These are phyloP conservation scores for Myotis davidii DNA, from an alignment of 2,113 vertebrate genomes.

Conservation along the genomic window DNA sequence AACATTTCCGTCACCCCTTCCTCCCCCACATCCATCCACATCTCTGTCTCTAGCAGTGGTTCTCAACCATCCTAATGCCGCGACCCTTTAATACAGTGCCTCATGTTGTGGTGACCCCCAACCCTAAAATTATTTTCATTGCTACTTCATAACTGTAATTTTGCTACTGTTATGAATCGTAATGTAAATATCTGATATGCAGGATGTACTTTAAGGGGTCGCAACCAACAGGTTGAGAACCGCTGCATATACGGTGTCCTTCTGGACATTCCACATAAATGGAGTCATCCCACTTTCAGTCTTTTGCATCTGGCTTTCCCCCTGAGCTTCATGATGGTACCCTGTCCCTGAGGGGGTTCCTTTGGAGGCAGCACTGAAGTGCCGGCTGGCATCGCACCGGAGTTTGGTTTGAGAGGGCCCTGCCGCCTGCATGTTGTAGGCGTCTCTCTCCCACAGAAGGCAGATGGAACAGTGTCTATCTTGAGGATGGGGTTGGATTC, in stretches of 20 bases:
- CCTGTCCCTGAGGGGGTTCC: accelerated
- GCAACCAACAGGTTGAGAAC: too few relatives aligned
- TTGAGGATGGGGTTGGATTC: not conserved
- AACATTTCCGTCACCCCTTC: not conserved
- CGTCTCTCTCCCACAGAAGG: not conserved
- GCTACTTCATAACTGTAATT: too few relatives aligned
- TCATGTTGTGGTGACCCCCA: too few relatives aligned
- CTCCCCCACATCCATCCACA: not conserved
- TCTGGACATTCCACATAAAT: too few relatives aligned
- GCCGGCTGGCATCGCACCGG: accelerated
- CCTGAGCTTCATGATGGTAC: not conserved
- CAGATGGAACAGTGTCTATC: not conserved
- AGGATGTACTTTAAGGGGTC: too few relatives aligned
- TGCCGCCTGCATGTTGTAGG: accelerated
- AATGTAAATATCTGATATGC: too few relatives aligned
- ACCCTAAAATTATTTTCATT: too few relatives aligned
- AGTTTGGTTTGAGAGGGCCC: not conserved
- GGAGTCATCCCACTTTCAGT: accelerated
- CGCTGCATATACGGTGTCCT: not conserved
- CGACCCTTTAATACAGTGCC: too few relatives aligned
- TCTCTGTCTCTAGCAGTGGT: not conserved
- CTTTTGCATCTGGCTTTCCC: not conserved
- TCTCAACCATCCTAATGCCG: too few relatives aligned
- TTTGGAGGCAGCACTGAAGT: accelerated
- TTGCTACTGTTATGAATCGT: too few relatives aligned